Percentiles rank a stretch among this genome's conserved stretches.
phyloP scores from a whole-genome alignment of 2,888 invertebrate species.

The Podotricha telesiphe region DNA sequence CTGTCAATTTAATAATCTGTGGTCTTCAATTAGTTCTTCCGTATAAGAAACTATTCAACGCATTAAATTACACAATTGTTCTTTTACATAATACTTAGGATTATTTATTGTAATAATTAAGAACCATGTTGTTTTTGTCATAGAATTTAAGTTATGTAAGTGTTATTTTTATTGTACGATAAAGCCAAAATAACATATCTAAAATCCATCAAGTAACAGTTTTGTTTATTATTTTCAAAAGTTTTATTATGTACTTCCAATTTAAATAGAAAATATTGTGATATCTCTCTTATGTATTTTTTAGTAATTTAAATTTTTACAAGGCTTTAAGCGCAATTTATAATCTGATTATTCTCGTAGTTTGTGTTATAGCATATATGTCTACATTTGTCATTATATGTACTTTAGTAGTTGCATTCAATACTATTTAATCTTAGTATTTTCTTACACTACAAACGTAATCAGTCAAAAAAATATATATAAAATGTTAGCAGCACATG shows the following conservation, averaged over 20 bases:
- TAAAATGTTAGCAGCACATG: slow-evolving; percentile 2
- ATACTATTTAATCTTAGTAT: slow-evolving; percentile 40
- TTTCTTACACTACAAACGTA: slow-evolving; percentile 20
- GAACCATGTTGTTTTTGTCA: slow-evolving; percentile 14
- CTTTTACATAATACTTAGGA: neutral
- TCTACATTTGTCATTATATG: slow-evolving; percentile 56
- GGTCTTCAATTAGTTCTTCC: slow-evolving; percentile 34
- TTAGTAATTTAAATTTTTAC: slow-evolving; percentile 3
- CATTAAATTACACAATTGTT: slow-evolving; percentile 8
- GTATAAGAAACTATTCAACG: slow-evolving; percentile 15
- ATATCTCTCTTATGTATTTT: slow-evolving; percentile 14
- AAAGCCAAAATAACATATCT: slow-evolving; percentile 12
- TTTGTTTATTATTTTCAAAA: neutral
- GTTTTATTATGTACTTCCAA: neutral
- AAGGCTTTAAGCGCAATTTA: slow-evolving; percentile 60
- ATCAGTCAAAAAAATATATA: neutral
- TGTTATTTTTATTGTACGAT: slow-evolving; percentile 17
- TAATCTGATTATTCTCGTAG: slow-evolving; percentile 55
- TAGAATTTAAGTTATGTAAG: slow-evolving; percentile 21
- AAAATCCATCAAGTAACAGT: slow-evolving; percentile 2
- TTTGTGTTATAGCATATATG: slow-evolving; percentile 62
- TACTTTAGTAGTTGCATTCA: slow-evolving; percentile 62
- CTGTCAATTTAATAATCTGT: slow-evolving; percentile 42
- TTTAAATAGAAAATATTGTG: slow-evolving; percentile 20
- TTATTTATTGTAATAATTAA: slow-evolving; percentile 17